phyloP scores from a whole-genome alignment of 2,113 vertebrate genomes.

The Alces alces region DNA sequence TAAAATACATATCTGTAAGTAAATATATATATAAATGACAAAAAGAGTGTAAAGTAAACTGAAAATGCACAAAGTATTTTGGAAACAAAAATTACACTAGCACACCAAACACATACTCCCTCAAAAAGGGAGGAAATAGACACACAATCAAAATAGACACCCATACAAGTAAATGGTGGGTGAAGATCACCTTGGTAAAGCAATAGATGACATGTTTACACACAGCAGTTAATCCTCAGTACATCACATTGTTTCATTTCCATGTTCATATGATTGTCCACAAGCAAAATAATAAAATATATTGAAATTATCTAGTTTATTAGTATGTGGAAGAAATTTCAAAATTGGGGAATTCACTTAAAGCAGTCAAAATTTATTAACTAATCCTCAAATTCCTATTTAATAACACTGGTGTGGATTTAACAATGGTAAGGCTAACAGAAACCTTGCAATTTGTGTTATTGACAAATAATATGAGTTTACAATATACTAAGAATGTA shows the following conservation, averaged over 20 bases:
- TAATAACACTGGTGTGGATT: background rate
- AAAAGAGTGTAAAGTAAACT: background rate
- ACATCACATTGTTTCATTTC: background rate
- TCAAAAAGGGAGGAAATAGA: background rate
- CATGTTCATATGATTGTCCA: background rate
- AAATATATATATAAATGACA: background rate
- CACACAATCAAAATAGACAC: background rate
- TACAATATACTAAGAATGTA: background rate
- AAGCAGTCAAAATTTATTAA: background rate
- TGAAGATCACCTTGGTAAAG: background rate
- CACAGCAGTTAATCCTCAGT: background rate
- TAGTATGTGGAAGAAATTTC: background rate
- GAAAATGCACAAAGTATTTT: background rate
- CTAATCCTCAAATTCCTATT: background rate
- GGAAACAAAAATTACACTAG: background rate
- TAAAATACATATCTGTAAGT: background rate
- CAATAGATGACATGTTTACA: background rate
- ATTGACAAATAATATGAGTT: background rate
- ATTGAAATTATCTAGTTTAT: background rate
- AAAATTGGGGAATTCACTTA: background rate
- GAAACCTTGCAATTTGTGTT: background rate
- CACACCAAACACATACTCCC: background rate
- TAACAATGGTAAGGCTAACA: background rate
- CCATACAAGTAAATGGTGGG: background rate
- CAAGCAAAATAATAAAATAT: background rate